A percentile compares a stretch with the other conserved stretches of the same genome.
These are phyloP conservation scores for Epinephelus malabaricus DNA, from an alignment of 2,797 vertebrate species.

Conservation along the genomic window DNA sequence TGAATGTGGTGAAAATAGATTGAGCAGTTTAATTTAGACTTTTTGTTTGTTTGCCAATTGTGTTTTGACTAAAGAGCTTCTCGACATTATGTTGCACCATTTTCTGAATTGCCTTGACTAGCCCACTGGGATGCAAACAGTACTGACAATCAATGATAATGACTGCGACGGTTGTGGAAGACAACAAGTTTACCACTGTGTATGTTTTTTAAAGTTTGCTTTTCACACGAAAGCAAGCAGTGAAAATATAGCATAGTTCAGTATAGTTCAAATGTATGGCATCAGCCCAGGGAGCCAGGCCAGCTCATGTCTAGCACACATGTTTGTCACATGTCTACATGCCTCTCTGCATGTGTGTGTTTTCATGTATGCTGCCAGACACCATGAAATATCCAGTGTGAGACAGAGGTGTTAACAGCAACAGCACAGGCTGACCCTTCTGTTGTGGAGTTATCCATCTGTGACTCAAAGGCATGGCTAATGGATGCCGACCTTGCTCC, in stretches of 20 bases:
- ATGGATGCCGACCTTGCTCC: conserved; percentile 80
- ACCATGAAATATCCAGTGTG: conserved; percentile 34
- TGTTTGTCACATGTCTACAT: conserved; percentile 9
- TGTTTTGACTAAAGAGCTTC: conserved; percentile 2
- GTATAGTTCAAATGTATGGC: neutral
- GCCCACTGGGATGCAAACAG: neutral
- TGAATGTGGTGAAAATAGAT: conserved; percentile 1
- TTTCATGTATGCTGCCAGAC: neutral
- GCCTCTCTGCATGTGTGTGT: conserved; percentile 1
- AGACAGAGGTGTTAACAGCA: conserved; percentile 52
- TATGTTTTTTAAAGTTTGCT: neutral
- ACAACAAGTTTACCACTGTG: neutral
- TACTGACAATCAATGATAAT: conserved; percentile 2
- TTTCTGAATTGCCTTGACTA: neutral
- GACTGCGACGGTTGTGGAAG: neutral
- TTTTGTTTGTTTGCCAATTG: neutral
- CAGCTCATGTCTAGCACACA: neutral
- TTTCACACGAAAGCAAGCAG: neutral
- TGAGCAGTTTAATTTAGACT: neutral
- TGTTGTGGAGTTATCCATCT: conserved; percentile 69
- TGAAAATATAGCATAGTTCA: too few species aligned
- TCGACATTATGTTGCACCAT: neutral
- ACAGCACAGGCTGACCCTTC: conserved; percentile 44
- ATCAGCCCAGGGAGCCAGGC: neutral
- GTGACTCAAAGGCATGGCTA: conserved; percentile 74